These are phyloP conservation scores for Drosophila rellima DNA, from an alignment of 2,888 invertebrate species.

Conservation along the genomic window DNA sequence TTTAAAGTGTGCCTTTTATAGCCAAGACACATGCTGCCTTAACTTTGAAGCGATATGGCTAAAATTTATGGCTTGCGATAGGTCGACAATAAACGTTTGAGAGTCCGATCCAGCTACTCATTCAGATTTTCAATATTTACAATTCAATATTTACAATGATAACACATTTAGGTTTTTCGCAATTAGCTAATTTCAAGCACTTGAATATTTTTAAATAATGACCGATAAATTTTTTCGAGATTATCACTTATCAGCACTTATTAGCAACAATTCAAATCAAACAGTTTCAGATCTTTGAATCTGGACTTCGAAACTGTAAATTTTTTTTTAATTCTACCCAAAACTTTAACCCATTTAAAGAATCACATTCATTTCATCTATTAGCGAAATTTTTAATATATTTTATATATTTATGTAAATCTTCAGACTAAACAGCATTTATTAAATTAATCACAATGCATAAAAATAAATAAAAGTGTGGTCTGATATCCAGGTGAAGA, in stretches of 20 bases:
- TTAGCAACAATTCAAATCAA: background rate
- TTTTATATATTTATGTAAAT: background rate
- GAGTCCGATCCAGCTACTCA: background rate
- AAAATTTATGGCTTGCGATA: conserved; percentile 59
- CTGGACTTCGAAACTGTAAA: no score
- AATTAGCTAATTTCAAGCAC: conserved; percentile 4
- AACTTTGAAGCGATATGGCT: conserved; percentile 29
- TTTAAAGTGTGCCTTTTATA: conserved; percentile 34
- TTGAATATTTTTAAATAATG: conserved; percentile 1
- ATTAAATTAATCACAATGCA: conserved; percentile 55
- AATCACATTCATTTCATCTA: background rate
- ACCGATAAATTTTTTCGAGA: background rate
- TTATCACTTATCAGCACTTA: background rate
- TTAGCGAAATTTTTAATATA: background rate
- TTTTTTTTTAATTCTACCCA: no score
- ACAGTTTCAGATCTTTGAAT: no score
- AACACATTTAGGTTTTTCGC: conserved; percentile 10
- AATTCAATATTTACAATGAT: background rate
- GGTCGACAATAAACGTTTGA: conserved; percentile 21
- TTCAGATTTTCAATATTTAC: conserved; percentile 4
- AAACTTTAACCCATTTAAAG: background rate
- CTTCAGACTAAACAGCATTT: conserved; percentile 50
- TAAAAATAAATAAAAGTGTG: conserved; percentile 54
- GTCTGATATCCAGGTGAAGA: conserved; percentile 16
- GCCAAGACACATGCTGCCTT: background rate